A percentile compares a stretch with the other conserved stretches of the same genome.
These are phyloP conservation scores for Rhinoraja longicauda DNA, from an alignment of 2,797 vertebrate genomes.

Conservation along the genomic window DNA sequence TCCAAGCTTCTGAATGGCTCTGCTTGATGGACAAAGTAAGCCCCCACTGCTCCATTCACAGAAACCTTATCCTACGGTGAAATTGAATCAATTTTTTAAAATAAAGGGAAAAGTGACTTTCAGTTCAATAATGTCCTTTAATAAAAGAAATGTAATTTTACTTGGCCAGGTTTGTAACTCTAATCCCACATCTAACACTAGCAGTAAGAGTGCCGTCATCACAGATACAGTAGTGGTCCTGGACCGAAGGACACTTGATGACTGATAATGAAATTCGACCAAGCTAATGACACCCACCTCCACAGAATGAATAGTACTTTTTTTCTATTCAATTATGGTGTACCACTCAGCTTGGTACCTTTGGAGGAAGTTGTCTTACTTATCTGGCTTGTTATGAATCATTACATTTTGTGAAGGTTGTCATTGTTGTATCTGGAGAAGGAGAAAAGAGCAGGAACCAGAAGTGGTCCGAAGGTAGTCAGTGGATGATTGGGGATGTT, in stretches of 20 bases:
- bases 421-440: background rate
- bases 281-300: too few species aligned
- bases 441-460: background rate
- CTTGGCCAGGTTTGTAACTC: too few species aligned
- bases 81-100: background rate
- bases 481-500: background rate
- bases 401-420: background rate
- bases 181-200: background rate
- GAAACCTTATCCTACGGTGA: background rate
- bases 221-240: background rate
- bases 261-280: too few species aligned
- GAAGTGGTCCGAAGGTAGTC: too few species aligned
- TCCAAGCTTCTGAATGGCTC: background rate
- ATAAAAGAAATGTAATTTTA: background rate
- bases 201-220: background rate
- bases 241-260: too few species aligned
- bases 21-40: background rate
- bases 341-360: too few species aligned
- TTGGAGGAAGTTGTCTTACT: background rate
- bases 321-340: too few species aligned
- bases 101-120: too few species aligned
- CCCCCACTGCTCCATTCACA: background rate
- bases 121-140: background rate
- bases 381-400: background rate
- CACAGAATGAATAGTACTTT: too few species aligned